Evolutionary conservation across 2,113 vertebrate genomes (phyloP).

Genomic region (Falco punctatus): DNA sequence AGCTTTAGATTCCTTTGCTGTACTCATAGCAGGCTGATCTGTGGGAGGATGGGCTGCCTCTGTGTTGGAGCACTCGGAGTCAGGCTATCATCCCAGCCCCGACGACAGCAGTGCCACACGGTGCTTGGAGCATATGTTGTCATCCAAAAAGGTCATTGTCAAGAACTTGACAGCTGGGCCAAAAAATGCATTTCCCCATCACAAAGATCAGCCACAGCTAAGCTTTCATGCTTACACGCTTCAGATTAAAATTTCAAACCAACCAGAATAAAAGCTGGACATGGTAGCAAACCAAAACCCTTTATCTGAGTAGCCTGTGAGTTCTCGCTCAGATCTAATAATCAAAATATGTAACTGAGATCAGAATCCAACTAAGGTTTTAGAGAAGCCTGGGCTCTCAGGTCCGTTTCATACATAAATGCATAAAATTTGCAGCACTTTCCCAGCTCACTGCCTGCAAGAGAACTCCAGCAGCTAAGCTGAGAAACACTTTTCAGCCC

Average conservation of each 20-base stretch:
- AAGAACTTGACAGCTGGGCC: not conserved
- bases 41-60: not conserved
- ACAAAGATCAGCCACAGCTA: not conserved
- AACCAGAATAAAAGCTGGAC: not conserved
- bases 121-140: not conserved
- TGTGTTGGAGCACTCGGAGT: fast-evolving
- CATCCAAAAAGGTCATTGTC: not conserved
- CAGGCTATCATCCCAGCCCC: not conserved
- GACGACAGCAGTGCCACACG: not conserved
- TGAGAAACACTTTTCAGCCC: not conserved
- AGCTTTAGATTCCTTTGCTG: not conserved
- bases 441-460: not conserved
- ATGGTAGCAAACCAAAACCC: not conserved
- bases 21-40: not conserved
- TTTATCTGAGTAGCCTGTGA: not conserved
- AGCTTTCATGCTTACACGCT: not conserved
- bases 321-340: not conserved
- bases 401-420: constrained; percentile 29
- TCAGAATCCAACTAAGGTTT: constrained; percentile 17
- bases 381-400: not conserved
- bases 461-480: not conserved
- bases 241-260: not conserved
- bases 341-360: constrained; percentile 9
- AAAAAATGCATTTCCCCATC: not conserved
- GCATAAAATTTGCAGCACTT: constrained; percentile 9